These are phyloP conservation scores for Zaprionus bogoriensis DNA, from an alignment of 2,888 invertebrate species.

Conservation along the genomic window DNA sequence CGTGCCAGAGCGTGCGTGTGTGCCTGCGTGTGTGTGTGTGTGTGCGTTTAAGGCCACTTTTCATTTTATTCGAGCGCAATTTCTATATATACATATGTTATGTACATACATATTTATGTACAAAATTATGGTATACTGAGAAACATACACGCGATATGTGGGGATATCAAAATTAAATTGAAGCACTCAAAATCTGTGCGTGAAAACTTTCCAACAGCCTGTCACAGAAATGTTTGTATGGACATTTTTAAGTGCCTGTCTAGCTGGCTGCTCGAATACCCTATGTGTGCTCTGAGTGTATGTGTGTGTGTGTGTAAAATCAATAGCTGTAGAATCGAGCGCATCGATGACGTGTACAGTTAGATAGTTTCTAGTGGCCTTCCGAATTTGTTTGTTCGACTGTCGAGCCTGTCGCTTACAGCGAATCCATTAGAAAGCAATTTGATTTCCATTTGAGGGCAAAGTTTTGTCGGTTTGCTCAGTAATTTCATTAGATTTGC, in stretches of 20 bases:
- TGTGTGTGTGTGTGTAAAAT: constrained; percentile 27
- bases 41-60: constrained; percentile 40
- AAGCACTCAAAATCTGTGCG: constrained; percentile 55
- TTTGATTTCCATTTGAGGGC: constrained; percentile 12
- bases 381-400: constrained; percentile 8
- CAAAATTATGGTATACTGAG: too few relatives aligned
- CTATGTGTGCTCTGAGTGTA: background rate
- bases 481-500: background rate
- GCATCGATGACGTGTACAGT: constrained; percentile 39
- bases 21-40: constrained; percentile 11
- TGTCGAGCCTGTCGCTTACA: constrained; percentile 27
- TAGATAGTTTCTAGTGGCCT: constrained; percentile 18
- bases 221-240: constrained; percentile 38
- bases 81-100: constrained; percentile 2
- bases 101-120: constrained; percentile 8
- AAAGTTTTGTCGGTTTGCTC: background rate
- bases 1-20: constrained; percentile 16
- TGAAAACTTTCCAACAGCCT: constrained; percentile 46
- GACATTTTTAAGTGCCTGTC: constrained; percentile 34
- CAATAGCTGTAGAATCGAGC: constrained; percentile 26
- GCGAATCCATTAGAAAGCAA: constrained; percentile 33
- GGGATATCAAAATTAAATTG: constrained; percentile 47
- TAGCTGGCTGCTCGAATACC: constrained; percentile 14
- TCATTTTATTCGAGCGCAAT: constrained; percentile 23
- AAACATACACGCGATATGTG: constrained; percentile 5